phyloP scores from a whole-genome alignment of 2,797 vertebrate species.

The Thalassophryne amazonica region DNA sequence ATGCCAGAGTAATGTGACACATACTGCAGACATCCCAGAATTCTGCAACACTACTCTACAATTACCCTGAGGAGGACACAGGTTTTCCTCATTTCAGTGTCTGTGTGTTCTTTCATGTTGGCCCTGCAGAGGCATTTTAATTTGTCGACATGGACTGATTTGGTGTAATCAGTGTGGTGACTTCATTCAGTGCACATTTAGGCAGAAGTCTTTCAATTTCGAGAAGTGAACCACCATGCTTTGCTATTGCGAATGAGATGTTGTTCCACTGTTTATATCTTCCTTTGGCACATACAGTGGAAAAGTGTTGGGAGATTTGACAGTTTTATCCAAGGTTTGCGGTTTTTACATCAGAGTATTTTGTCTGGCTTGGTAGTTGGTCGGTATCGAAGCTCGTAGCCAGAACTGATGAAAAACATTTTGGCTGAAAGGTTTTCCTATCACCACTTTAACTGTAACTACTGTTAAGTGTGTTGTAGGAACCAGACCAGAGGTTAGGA shows the following conservation, averaged over 20 bases:
- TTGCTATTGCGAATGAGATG: constrained; percentile 46
- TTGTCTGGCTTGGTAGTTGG: constrained; percentile 13
- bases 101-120: constrained; percentile 15
- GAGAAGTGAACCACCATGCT: constrained; percentile 31
- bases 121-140: constrained; percentile 33
- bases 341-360: constrained; percentile 39
- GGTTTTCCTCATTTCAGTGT: constrained; percentile 2
- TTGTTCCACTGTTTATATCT: constrained; percentile 48
- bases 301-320: constrained; percentile 45
- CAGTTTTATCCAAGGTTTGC: constrained; percentile 34
- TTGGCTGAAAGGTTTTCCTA: constrained; percentile 19
- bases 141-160: constrained; percentile 50
- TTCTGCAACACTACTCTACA: constrained; percentile 25
- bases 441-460: constrained; percentile 24
- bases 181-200: constrained; percentile 44
- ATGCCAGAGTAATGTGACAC: constrained; percentile 51
- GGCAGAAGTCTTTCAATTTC: constrained; percentile 30
- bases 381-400: constrained; percentile 3
- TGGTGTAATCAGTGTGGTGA: constrained; percentile 45
- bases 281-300: constrained; percentile 28
- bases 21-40: constrained; percentile 24
- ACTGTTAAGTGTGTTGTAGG: constrained; percentile 3
- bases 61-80: constrained; percentile 16
- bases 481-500: constrained; percentile 4
- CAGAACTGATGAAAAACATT: constrained; percentile 20